Base-by-base conservation (phyloP, 2,888 invertebrate species). In the Catocala fraxini region DNA sequence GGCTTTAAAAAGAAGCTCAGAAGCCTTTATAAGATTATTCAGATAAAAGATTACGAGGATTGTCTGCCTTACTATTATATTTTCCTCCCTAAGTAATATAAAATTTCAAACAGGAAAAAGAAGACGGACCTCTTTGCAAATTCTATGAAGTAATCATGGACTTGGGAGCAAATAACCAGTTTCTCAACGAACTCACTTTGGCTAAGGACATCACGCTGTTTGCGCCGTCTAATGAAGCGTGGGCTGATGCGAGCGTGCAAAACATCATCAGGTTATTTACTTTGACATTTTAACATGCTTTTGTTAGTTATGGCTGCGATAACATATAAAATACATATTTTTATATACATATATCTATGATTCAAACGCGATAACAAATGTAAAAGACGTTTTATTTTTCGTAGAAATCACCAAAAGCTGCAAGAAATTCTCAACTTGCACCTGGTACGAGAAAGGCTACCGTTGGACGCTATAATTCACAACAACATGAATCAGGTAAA, bases 201-300 rank as follows among this genome's bases (percentile, higher is more conserved):
- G 95, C 96, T 68, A 96, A 96, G 61, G 97, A 97, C 75, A 95
- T 98, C 33, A 98, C 98, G 4, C 95, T 98, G 61, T 97, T 98
- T 86, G 98, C 98, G 1, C 98, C 98, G 0, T 97, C 97, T 81
- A 98, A 98, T 85, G 97, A 97, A 67, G 98, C 98, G 11, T 97
- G 98, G 96, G 95, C 96, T 52, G 96, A 96, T 72, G 95, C 96
- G 51, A 96, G 96, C 69, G 95, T 98, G n/a, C 95, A 96, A 79
- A 95, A 96, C 80, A 95, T 97, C 65, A 90, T 96, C 56, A 94
- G 95, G 96, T 95, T 80, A 75, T 53, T 68, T 65, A 61, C 61
- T 59, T 43, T 65, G 67, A 59, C 59, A 47, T 55, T 56, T 62
- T 64, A 46, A 59, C n/a, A 62, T 63, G 56, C 53, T 64, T 63